phyloP scores from a whole-genome alignment of 2,113 vertebrate genomes.

The Hippotragus niger region DNA sequence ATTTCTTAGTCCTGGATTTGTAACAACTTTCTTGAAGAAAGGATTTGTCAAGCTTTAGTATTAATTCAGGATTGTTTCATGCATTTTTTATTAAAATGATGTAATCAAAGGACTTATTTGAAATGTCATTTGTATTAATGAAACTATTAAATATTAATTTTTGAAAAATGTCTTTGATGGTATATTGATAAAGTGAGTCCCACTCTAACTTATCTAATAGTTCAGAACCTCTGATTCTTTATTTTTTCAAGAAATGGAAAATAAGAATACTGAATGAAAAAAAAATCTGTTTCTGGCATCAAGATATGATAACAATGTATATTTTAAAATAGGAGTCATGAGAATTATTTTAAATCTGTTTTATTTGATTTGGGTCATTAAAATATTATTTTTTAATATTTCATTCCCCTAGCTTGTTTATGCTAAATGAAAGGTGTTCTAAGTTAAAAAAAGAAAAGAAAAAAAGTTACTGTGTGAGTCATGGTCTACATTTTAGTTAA shows the following conservation, averaged over 20 bases:
- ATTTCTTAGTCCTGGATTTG: background rate
- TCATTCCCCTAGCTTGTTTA: background rate
- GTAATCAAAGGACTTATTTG: background rate
- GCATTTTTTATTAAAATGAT: constrained; percentile 32
- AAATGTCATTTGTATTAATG: constrained; percentile 27
- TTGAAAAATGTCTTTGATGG: background rate
- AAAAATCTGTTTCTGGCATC: background rate
- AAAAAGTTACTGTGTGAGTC: background rate
- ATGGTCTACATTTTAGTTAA: background rate
- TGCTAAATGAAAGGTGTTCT: background rate
- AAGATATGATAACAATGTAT: background rate
- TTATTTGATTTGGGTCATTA: background rate
- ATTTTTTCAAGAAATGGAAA: background rate
- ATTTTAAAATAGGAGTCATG: background rate
- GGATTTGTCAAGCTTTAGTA: background rate
- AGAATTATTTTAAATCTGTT: background rate
- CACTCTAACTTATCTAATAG: background rate
- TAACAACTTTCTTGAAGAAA: constrained; percentile 17
- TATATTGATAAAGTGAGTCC: background rate
- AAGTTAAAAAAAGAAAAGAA: background rate
- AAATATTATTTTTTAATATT: background rate
- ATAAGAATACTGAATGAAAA: background rate
- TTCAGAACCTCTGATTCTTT: background rate
- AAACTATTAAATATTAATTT: constrained; percentile 33
- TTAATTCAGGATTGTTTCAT: background rate